Base-by-base conservation (phyloP, 2,888 invertebrate genomes). In the Troglohyphantes excavatus region DNA sequence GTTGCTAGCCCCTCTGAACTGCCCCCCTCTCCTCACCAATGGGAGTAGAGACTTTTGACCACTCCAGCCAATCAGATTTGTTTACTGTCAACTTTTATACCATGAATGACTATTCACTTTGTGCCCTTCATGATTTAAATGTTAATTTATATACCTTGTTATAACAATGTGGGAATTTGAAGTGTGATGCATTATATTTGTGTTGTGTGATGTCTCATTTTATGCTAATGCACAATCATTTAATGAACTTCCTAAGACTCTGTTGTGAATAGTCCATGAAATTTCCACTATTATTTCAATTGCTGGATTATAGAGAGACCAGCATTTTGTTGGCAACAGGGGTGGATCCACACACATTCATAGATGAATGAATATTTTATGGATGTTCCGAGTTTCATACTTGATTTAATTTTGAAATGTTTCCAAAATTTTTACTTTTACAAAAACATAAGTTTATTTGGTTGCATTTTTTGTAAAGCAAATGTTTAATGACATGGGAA, bases 1-100 rank as follows among this genome's bases (percentile, higher is more conserved):
- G 97, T 99, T 94, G 99, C 99, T 92, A 98, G 99, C 94, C 98
- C 98, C 91, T 98, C 98, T 92, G 99, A 99, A 95, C 95, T 99
- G 94, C 99, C 99, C 93, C 99, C 99, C 63, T 98, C 98, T 93
- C 99, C 99, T 92, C 98, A 98, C 94, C 97, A 98, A 94, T 99
- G 99, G 99, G 97, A 98, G 95, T 97, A 96, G 97, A 85, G 43
- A 78, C 53, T 19, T n/a, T 67, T n/a, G 59, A 26, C 27, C 65
- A 43, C 59, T 53, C 17, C 33, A 70, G 81, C 88, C 88, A 88
- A 88, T 82, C 59, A 29, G 27, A 67, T 65, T 83, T 46, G 39
- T 33, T 67, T 68, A 27, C 87, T 87, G 88, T 82, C 81, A 61
- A 75, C 23, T 19, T 21, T 59, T n/a, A 21, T 26, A 27, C 59